phyloP scores from a whole-genome alignment of 2,797 vertebrate species.

The Fistularia commersonii region DNA sequence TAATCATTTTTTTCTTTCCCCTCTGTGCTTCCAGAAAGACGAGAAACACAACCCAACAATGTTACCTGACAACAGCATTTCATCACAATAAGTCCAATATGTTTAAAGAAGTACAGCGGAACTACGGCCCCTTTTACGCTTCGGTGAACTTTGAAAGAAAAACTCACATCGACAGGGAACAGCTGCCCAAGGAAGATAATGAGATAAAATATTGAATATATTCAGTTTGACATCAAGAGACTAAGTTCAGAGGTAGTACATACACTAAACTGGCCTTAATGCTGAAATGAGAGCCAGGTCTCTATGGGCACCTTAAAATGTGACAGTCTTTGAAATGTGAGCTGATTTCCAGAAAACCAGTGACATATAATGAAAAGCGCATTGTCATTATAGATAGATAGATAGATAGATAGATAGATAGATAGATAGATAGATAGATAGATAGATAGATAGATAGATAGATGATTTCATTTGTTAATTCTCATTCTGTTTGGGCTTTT shows the following conservation, averaged over 20 bases:
- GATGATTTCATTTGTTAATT: no score
- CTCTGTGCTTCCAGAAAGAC: slow-evolving; percentile 42
- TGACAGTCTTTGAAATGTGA: slow-evolving; percentile 33
- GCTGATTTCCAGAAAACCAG: slow-evolving; percentile 16
- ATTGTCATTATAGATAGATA: no score
- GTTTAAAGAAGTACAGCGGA: slow-evolving; percentile 41
- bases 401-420: no score
- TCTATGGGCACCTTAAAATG: slow-evolving; percentile 20
- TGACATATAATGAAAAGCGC: no score
- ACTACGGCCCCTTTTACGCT: slow-evolving; percentile 51
- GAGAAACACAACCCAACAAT: slow-evolving; percentile 57
- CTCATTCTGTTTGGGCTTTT: no score
- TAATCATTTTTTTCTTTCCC: slow-evolving; percentile 32
- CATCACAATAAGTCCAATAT: slow-evolving; percentile 58
- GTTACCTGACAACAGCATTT: slow-evolving; percentile 65
- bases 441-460: no score
- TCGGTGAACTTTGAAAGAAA: slow-evolving; percentile 46
- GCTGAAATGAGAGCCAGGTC: slow-evolving; percentile 10
- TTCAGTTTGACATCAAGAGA: slow-evolving; percentile 45
- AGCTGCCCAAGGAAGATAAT: slow-evolving; percentile 46
- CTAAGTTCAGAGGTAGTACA: slow-evolving; percentile 27
- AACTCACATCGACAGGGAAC: slow-evolving; percentile 20
- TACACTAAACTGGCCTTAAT: slow-evolving; percentile 38
- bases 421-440: no score
- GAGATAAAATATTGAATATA: slow-evolving; percentile 52